Evolutionary conservation across 2,797 vertebrate genomes (phyloP).

Genomic region (Discoglossus pictus): DNA sequence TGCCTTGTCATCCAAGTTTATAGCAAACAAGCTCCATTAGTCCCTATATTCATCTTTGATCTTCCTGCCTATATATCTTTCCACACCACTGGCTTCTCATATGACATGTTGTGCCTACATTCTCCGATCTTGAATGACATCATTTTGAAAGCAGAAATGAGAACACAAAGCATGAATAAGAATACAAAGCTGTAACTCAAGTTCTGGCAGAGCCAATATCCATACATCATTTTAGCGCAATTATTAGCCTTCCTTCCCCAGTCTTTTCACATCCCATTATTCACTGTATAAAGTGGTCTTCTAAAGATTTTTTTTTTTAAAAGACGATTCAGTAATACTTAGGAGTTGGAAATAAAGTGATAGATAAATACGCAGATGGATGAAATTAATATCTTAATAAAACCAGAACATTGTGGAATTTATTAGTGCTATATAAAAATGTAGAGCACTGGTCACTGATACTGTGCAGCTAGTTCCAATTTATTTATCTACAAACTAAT

Average conservation of each 20-base stretch:
- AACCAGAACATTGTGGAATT: not conserved
- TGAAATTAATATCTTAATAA: conserved; percentile 38
- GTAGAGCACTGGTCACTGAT: no score
- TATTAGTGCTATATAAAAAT: no score
- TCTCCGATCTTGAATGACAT: conserved; percentile 34
- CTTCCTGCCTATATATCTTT: conserved; percentile 44
- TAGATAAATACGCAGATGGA: conserved; percentile 19
- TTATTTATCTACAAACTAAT: no score
- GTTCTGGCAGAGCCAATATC: conserved; percentile 20
- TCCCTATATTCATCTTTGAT: conserved; percentile 42
- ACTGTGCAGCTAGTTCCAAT: no score
- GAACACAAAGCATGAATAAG: conserved; percentile 24
- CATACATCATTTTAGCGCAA: conserved; percentile 40
- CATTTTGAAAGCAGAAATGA: conserved; percentile 27
- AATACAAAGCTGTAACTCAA: conserved; percentile 30
- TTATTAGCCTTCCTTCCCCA: conserved; percentile 18
- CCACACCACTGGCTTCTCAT: conserved; percentile 30
- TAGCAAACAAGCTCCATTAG: conserved; percentile 53
- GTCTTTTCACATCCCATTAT: conserved; percentile 14
- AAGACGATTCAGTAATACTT: conserved; percentile 22
- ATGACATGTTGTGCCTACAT: conserved; percentile 33
- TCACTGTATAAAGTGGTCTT: conserved; percentile 33
- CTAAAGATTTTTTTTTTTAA: conserved; percentile 20
- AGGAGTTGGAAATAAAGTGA: conserved; percentile 32
- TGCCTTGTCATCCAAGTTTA: conserved; percentile 51